Evolutionary conservation across 37 sponge, comb jelly and placozoan species (phyloP).

Genomic region (Spongia lamella): DNA sequence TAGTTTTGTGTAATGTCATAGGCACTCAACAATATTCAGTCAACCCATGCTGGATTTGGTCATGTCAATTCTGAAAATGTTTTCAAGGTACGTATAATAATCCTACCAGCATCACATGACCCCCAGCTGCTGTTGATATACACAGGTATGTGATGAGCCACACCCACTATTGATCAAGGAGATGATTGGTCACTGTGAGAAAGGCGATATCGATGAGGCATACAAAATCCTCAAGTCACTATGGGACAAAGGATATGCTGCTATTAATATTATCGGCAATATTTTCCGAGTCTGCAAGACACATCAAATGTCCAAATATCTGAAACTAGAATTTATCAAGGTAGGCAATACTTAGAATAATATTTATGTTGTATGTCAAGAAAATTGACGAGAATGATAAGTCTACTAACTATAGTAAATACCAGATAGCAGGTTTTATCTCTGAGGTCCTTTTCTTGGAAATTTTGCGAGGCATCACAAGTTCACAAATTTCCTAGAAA

Average conservation of each 20-base stretch:
- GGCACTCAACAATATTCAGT: conserved; percentile 93
- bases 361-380: too few relatives aligned
- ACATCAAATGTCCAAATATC: conserved; percentile 85
- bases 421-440: too few relatives aligned
- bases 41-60: conserved; percentile 88
- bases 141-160: conserved; percentile 98
- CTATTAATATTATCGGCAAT: conserved; percentile 94
- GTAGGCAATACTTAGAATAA: too few relatives aligned
- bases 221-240: conserved; percentile 80
- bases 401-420: too few relatives aligned
- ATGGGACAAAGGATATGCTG: conserved; percentile 96
- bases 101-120: too few relatives aligned
- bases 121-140: too few relatives aligned
- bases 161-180: conserved; percentile 95
- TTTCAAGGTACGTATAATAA: conserved; percentile 94
- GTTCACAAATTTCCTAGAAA: too few relatives aligned
- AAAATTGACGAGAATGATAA: too few relatives aligned
- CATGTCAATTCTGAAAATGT: conserved; percentile 94
- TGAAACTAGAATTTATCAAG: conserved; percentile 95
- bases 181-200: conserved; percentile 86
- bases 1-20: too few relatives aligned
- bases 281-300: conserved; percentile 93
- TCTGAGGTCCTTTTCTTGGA: too few relatives aligned
- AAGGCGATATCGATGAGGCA: too few relatives aligned
- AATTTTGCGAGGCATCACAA: too few relatives aligned